These are phyloP conservation scores for Drosophila azteca DNA, from an alignment of 1,140 invertebrate genomes.

Conservation along the genomic window DNA sequence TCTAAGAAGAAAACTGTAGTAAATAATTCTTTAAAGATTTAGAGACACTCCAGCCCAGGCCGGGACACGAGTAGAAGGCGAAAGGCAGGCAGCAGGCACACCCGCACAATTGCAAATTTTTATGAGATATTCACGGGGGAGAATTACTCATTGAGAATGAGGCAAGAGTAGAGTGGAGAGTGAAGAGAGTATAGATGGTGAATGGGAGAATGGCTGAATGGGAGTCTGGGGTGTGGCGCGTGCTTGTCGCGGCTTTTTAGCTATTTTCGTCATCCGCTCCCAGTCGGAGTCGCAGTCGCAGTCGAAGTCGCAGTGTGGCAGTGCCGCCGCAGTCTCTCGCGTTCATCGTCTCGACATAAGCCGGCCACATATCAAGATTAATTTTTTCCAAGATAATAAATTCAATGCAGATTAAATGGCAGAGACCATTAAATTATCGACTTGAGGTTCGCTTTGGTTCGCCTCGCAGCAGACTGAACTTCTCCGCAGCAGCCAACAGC, in stretches of 20 bases:
- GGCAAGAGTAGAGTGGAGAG: not conserved
- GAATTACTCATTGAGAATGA: constrained; percentile 1
- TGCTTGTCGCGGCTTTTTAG: constrained; percentile 75
- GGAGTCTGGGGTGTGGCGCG: constrained; percentile 40
- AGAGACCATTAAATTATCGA: constrained; percentile 81
- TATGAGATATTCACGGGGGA: constrained; percentile 61
- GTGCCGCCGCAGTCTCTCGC: constrained; percentile 25
- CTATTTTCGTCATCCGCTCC: constrained; percentile 59
- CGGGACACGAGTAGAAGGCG: constrained; percentile 1
- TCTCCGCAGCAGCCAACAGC: too few species aligned
- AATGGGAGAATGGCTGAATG: too few species aligned
- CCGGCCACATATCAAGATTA: constrained; percentile 79
- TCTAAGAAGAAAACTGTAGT: constrained; percentile 67
- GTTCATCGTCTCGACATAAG: constrained; percentile 51
- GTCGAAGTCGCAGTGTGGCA: not conserved
- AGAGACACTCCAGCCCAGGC: constrained; percentile 58
- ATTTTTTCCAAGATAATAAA: constrained; percentile 80
- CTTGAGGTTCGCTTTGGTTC: constrained; percentile 27
- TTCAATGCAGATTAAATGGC: constrained; percentile 81
- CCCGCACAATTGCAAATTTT: constrained; percentile 76
- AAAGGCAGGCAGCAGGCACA: constrained; percentile 41
- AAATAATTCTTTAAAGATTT: constrained; percentile 82
- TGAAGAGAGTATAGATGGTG: not conserved
- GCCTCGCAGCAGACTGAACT: not conserved
- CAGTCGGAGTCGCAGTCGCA: not conserved